Conservation (phyloP, 1,140 invertebrate species). For the Pseudachorutes palmiensis region DNA sequence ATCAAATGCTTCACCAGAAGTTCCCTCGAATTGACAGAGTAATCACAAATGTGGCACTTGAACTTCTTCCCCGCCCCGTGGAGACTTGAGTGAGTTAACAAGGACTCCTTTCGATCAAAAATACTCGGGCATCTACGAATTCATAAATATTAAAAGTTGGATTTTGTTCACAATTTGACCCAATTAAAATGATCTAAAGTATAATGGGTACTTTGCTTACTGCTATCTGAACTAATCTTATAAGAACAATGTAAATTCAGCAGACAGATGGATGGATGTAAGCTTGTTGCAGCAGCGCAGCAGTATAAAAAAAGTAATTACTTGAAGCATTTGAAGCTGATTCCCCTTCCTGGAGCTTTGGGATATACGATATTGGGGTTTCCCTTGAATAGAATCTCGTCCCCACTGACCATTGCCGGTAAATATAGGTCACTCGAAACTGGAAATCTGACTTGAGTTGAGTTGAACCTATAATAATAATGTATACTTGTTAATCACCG, state of each 20-base stretch:
- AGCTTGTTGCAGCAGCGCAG: too few species aligned
- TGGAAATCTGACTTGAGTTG: too few species aligned
- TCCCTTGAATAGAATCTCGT: background rate
- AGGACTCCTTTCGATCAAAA: constrained; percentile 5
- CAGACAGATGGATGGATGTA: too few species aligned
- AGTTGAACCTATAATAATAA: too few species aligned
- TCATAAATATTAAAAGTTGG: background rate
- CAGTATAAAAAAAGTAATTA: background rate
- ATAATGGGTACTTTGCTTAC: background rate
- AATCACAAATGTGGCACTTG: background rate
- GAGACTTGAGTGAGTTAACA: background rate
- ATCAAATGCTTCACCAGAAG: background rate
- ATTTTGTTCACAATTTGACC: background rate
- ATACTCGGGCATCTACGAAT: background rate
- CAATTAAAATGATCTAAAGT: background rate
- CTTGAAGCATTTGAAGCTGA: constrained; percentile 9
- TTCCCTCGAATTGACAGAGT: background rate
- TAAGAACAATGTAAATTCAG: too few species aligned
- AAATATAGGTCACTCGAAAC: too few species aligned
- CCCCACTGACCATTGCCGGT: constrained; percentile 40
- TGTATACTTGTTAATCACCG: too few species aligned
- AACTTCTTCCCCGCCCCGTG: background rate
- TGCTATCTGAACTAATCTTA: too few species aligned
- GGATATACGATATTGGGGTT: constrained; percentile 2
- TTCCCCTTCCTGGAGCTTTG: background rate